Conservation (phyloP, 2,888 invertebrate genomes). For the Callyntrura guangdongensis region DNA sequence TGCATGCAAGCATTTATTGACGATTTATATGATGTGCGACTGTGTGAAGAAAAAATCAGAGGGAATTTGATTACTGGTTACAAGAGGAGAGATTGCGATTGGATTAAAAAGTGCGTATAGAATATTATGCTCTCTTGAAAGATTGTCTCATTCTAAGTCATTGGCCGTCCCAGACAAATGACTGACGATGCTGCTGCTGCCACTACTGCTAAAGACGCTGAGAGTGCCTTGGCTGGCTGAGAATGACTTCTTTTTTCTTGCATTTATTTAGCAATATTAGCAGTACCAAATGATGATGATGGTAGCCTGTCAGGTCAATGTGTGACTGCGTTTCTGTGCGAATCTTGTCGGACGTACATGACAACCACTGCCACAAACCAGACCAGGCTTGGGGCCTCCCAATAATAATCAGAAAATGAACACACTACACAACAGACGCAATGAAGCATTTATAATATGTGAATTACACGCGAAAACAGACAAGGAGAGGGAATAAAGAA, state of each 20-base stretch:
- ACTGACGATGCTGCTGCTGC: neutral
- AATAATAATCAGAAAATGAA: constrained; percentile 32
- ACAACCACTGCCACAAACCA: neutral
- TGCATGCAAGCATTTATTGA: neutral
- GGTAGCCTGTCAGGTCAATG: constrained; percentile 53
- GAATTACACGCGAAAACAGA: constrained; percentile 4
- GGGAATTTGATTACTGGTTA: neutral
- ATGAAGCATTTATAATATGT: neutral
- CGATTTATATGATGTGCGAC: neutral
- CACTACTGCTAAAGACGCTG: no score
- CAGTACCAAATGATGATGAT: neutral
- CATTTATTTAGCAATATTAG: constrained; percentile 17
- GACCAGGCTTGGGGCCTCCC: constrained; percentile 29
- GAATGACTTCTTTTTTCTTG: neutral
- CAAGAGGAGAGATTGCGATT: constrained; percentile 11
- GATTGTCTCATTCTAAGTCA: constrained; percentile 41
- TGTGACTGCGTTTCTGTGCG: constrained; percentile 58
- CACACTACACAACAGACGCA: neutral
- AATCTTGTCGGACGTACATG: constrained; percentile 34
- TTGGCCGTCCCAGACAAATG: constrained; percentile 13
- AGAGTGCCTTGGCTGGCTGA: constrained; percentile 21
- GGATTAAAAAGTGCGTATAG: constrained; percentile 41
- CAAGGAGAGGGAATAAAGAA: neutral
- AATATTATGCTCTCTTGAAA: neutral
- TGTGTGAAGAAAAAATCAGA: constrained; percentile 40